Evolutionary conservation across 2,888 invertebrate genomes (phyloP).

Genomic region (Macrosoma leucophasiata): DNA sequence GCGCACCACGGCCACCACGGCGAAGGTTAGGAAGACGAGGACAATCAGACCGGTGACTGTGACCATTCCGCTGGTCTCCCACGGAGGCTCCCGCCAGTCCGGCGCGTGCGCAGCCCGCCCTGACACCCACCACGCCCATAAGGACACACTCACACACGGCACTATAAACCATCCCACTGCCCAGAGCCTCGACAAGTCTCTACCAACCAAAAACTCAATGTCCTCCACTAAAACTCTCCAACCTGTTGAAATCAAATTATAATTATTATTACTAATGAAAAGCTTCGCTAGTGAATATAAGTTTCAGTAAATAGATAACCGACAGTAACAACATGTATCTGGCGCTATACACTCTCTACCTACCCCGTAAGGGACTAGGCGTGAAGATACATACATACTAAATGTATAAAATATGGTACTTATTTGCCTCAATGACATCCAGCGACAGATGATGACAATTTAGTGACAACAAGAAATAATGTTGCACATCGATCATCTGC

Average conservation of each 20-base stretch:
- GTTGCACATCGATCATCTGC: too few species aligned
- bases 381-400: too few species aligned
- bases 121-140: slow-evolving; percentile 50
- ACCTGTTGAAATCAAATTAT: slow-evolving; percentile 32
- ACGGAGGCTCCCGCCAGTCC: slow-evolving; percentile 37
- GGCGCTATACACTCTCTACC: too few species aligned
- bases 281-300: too few species aligned
- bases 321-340: too few species aligned
- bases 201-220: slow-evolving; percentile 50
- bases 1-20: slow-evolving; percentile 37
- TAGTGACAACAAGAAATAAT: too few species aligned
- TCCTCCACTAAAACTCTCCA: slow-evolving; percentile 52
- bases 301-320: too few species aligned
- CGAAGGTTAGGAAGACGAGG: slow-evolving; percentile 33
- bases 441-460: too few species aligned
- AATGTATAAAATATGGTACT: too few species aligned
- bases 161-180: slow-evolving; percentile 48
- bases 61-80: slow-evolving; percentile 32
- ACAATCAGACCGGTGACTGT: slow-evolving; percentile 26
- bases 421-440: too few species aligned
- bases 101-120: slow-evolving; percentile 24
- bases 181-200: slow-evolving; percentile 40
- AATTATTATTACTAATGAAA: not conserved
- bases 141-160: slow-evolving; percentile 34
- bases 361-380: too few species aligned